These are phyloP conservation scores for Pachyrhynchus sulphureomaculatus DNA, from an alignment of 1,140 invertebrate species.

Conservation along the genomic window DNA sequence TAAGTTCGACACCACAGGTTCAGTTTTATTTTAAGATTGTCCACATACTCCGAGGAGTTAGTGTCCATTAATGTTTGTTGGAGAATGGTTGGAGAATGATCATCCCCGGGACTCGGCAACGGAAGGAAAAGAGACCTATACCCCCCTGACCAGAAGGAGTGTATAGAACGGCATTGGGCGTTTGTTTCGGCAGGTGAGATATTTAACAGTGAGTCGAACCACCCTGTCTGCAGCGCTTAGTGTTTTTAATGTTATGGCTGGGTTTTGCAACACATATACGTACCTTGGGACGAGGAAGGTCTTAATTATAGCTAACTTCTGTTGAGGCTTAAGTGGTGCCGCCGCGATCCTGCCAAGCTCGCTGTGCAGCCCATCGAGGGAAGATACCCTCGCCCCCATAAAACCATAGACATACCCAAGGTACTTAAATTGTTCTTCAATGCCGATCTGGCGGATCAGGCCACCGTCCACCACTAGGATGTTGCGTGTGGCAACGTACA, in stretches of 20 bases:
- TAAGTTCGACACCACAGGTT: too few relatives aligned
- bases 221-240: constrained; percentile 27
- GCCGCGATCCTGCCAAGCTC: constrained; percentile 18
- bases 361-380: not conserved
- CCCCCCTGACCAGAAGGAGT: constrained; percentile 14
- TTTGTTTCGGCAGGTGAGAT: constrained; percentile 26
- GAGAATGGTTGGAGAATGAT: too few relatives aligned
- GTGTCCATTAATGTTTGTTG: too few relatives aligned
- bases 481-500: too few relatives aligned
- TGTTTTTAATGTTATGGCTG: not conserved
- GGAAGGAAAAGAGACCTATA: too few relatives aligned
- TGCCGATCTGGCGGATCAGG: too few relatives aligned
- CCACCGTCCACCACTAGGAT: too few relatives aligned
- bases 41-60: too few relatives aligned
- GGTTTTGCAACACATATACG: constrained; percentile 25
- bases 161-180: constrained; percentile 5
- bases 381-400: constrained; percentile 12
- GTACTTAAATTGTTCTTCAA: too few relatives aligned
- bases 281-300: constrained; percentile 25
- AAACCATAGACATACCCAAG: too few relatives aligned
- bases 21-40: too few relatives aligned
- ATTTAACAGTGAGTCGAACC: constrained; percentile 2
- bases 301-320: constrained; percentile 28
- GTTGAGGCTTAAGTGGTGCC: constrained; percentile 43
- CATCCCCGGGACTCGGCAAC: too few relatives aligned